Conservation (phyloP, 1,140 invertebrate genomes). For the silkworm (Bombyx mori) region ASM3026992v2 NC_085127.1:14451001-14451500, state of each 20-base stretch:
- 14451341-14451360: too few relatives aligned
- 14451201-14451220: too few relatives aligned
- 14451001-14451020: conserved; percentile 12
- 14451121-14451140: conserved; percentile 2
- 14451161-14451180: conserved; percentile 5
- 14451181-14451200: conserved; percentile 7
- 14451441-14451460: too few relatives aligned
- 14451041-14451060: conserved; percentile 10
- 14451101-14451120: background rate
- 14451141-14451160: conserved; percentile 8
- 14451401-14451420: background rate
- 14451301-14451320: too few relatives aligned
- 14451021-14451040: conserved; percentile 8
- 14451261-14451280: background rate
- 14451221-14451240: background rate
- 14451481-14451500: background rate
- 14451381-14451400: too few relatives aligned
- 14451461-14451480: too few relatives aligned
- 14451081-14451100: conserved; percentile 1
- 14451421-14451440: too few relatives aligned
- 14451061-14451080: conserved; percentile 3
- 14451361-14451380: too few relatives aligned
- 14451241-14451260: conserved; percentile 1
- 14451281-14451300: too few relatives aligned
- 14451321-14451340: too few relatives aligned